Evolutionary conservation across 2,888 invertebrate species (phyloP).

Genomic region (Diogma glabrata): DNA sequence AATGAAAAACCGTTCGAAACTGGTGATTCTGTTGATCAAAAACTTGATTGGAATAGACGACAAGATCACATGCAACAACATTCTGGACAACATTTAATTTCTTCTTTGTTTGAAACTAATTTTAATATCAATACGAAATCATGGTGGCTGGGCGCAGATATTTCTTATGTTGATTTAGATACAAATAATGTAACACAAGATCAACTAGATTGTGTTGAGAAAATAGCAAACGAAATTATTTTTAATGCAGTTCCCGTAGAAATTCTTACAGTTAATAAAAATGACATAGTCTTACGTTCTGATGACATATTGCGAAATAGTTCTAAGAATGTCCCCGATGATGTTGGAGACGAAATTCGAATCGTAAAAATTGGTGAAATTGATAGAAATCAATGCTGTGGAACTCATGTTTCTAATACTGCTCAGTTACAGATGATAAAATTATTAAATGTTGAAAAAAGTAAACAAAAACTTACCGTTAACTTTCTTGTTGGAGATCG

Average conservation of each 20-base stretch:
- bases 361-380: slow-evolving; percentile 64
- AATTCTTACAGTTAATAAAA: slow-evolving; percentile 40
- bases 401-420: slow-evolving; percentile 71
- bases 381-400: slow-evolving; percentile 78
- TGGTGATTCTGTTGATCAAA: slow-evolving; percentile 50
- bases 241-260: slow-evolving; percentile 47
- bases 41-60: slow-evolving; percentile 63
- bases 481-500: slow-evolving; percentile 64
- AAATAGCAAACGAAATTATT: slow-evolving; percentile 55
- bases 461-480: slow-evolving; percentile 52
- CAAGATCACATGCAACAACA: slow-evolving; percentile 90
- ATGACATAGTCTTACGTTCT: slow-evolving; percentile 27
- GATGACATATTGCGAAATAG: neutral
- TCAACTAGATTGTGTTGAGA: slow-evolving; percentile 45
- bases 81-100: slow-evolving; percentile 72
- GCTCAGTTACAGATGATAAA: slow-evolving; percentile 55
- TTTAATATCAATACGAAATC: slow-evolving; percentile 59
- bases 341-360: slow-evolving; percentile 63
- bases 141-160: slow-evolving; percentile 71
- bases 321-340: slow-evolving; percentile 55
- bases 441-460: slow-evolving; percentile 56
- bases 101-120: slow-evolving; percentile 61
- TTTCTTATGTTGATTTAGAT: slow-evolving; percentile 58
- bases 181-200: slow-evolving; percentile 41
- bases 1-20: slow-evolving; percentile 41